phyloP scores from a whole-genome alignment of 2,888 invertebrate genomes.

The Diarsia dahlii region DNA sequence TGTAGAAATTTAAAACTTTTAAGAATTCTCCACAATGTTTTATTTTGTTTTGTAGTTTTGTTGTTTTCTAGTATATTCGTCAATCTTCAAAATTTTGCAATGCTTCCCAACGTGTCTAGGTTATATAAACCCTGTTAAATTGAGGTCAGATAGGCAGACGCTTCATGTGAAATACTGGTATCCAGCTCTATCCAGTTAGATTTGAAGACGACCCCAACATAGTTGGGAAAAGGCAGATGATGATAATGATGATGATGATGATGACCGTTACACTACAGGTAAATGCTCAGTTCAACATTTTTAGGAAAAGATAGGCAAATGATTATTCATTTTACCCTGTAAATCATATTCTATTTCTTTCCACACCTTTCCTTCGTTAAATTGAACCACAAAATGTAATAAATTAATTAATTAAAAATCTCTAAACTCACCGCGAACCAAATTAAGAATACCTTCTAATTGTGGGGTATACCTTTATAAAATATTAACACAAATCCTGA shows the following conservation, averaged over 20 bases:
- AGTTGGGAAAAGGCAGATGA: neutral
- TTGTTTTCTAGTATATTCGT: neutral
- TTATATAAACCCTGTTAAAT: too few relatives aligned
- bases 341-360: too few relatives aligned
- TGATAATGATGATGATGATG: too few relatives aligned
- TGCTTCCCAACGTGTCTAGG: neutral
- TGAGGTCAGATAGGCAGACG: too few relatives aligned
- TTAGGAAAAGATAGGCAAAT: too few relatives aligned
- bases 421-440: neutral
- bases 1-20: neutral
- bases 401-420: slow-evolving; percentile 15
- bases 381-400: slow-evolving; percentile 23
- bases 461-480: slow-evolving; percentile 30
- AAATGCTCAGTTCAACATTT: too few relatives aligned
- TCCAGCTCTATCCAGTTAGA: too few relatives aligned
- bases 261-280: too few relatives aligned
- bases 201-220: neutral
- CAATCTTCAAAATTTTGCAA: neutral
- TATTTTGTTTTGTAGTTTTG: too few relatives aligned
- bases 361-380: neutral
- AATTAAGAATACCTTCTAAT: slow-evolving; percentile 48
- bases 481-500: slow-evolving; percentile 32
- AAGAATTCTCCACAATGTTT: neutral
- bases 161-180: too few relatives aligned
- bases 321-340: too few relatives aligned